Evolutionary conservation across 2,797 vertebrate genomes (phyloP).

Genomic region (Sebastiscus albofasciatus): DNA sequence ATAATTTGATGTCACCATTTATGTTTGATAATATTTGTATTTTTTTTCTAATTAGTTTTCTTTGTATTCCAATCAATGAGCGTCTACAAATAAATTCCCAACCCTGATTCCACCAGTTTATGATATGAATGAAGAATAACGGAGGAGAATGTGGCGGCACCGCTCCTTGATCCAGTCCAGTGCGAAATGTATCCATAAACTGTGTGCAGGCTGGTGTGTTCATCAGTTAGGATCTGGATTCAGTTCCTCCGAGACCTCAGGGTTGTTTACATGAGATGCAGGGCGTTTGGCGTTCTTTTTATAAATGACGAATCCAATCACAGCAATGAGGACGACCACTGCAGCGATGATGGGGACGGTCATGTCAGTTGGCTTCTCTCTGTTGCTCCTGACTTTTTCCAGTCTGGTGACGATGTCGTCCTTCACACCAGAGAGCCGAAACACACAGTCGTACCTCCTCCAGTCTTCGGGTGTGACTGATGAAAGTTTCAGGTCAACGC

Average conservation of each 20-base stretch:
- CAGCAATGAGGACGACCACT: neutral
- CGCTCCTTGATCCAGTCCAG: neutral
- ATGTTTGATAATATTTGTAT: neutral
- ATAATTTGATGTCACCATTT: neutral
- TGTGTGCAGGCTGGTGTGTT: neutral
- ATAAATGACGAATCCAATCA: neutral
- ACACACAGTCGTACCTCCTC: constrained; percentile 38
- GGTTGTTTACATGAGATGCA: neutral
- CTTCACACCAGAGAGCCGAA: constrained; percentile 18
- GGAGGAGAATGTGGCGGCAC: neutral
- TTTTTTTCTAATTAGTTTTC: neutral
- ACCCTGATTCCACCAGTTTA: neutral
- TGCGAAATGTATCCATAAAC: neutral
- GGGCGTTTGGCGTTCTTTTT: constrained; percentile 8
- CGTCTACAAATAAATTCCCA: neutral
- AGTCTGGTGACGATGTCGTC: neutral
- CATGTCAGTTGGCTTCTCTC: neutral
- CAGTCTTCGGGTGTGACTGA: neutral
- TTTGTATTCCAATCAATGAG: neutral
- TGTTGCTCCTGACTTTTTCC: constrained; percentile 10
- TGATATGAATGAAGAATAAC: neutral
- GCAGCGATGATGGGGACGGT: neutral
- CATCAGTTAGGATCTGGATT: neutral
- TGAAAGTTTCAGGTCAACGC: neutral
- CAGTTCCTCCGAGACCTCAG: neutral